phyloP scores from a whole-genome alignment of 2,113 vertebrate genomes.

The Neotoma lepida region DNA sequence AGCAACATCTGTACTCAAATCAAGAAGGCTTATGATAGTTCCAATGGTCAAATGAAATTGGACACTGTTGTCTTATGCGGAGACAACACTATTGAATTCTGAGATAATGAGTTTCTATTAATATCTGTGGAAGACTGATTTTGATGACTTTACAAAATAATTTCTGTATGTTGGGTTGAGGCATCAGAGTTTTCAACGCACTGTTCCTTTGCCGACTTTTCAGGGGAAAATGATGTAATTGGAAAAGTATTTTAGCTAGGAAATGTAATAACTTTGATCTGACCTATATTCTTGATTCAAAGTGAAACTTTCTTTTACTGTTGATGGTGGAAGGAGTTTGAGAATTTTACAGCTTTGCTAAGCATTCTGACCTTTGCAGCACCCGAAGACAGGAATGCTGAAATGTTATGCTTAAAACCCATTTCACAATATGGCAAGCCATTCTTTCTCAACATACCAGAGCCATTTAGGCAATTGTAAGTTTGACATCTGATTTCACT shows the following conservation, averaged over 20 bases:
- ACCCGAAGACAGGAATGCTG: constrained; percentile 24
- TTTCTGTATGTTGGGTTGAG: background rate
- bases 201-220: background rate
- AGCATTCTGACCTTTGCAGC: constrained; percentile 42
- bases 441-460: constrained; percentile 73
- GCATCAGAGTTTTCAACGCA: background rate
- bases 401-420: constrained; percentile 56
- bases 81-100: background rate
- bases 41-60: background rate
- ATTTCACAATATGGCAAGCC: constrained; percentile 53
- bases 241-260: constrained; percentile 61
- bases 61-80: background rate
- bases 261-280: constrained; percentile 55
- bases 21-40: background rate
- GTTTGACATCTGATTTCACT: constrained; percentile 87
- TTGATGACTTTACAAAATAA: constrained; percentile 32
- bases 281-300: constrained; percentile 62
- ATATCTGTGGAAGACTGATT: background rate
- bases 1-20: background rate
- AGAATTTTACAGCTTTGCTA: constrained; percentile 57
- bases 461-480: constrained; percentile 78
- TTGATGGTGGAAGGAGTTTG: constrained; percentile 35
- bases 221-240: constrained; percentile 7
- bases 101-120: background rate
- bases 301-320: constrained; percentile 59